Conservation (phyloP, 2,888 invertebrate species). For the Cephus spinipes region DNA sequence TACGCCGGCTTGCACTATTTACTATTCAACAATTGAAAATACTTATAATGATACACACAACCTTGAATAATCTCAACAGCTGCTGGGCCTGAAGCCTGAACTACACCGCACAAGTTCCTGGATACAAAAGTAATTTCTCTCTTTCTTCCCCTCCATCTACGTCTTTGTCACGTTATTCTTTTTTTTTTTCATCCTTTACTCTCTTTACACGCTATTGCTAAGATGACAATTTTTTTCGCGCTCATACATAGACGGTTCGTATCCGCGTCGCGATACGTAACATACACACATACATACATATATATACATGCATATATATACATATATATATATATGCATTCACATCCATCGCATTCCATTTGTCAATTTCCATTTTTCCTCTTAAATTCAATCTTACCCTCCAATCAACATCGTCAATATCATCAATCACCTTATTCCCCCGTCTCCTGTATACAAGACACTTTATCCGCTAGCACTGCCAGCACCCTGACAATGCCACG, state of each 20-base stretch:
- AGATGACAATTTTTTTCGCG: neutral
- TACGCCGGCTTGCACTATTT: constrained; percentile 54
- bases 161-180: constrained; percentile 6
- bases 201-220: constrained; percentile 2
- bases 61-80: constrained; percentile 67
- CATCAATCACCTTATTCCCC: neutral
- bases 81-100: constrained; percentile 60
- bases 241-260: neutral
- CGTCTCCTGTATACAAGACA: neutral
- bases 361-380: neutral
- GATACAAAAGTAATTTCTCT: constrained; percentile 55
- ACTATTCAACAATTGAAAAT: constrained; percentile 66
- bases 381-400: neutral
- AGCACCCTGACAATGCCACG: neutral
- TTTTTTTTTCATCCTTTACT: constrained; percentile 5
- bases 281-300: neutral
- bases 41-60: constrained; percentile 66
- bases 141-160: neutral
- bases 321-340: neutral
- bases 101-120: constrained; percentile 50
- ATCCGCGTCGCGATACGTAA: too few relatives aligned
- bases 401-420: neutral
- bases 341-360: neutral
- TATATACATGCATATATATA: too few relatives aligned
- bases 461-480: neutral